These are phyloP conservation scores for Rhabdomys dilectus DNA, from an alignment of 2,113 vertebrate genomes.

Conservation along the genomic window DNA sequence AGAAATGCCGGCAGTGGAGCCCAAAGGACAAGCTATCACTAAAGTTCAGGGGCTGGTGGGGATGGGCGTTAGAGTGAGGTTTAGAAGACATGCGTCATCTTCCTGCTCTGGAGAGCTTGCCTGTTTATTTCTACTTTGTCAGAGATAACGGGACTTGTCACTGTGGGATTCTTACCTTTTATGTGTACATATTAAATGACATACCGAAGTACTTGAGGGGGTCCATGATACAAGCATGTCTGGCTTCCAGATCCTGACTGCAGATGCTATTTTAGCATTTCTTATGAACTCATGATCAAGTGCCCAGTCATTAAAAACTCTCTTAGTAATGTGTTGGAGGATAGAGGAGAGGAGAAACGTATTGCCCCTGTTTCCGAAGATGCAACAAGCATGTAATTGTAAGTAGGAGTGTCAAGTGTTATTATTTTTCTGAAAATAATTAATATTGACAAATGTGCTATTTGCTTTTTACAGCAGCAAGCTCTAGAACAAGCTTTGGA, in stretches of 20 bases:
- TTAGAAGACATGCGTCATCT: not conserved
- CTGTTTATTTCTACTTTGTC: not conserved
- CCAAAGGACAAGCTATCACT: no score
- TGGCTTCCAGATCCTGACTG: not conserved
- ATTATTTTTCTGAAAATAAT: constrained; percentile 63
- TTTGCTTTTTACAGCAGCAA: constrained; percentile 92
- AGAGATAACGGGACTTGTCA: not conserved
- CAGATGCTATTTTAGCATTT: constrained; percentile 16
- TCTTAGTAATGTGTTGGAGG: not conserved
- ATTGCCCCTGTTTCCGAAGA: constrained; percentile 31
- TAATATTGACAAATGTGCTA: constrained; percentile 66
- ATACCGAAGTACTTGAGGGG: not conserved
- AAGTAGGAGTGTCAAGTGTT: constrained; percentile 33
- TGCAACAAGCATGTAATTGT: constrained; percentile 46
- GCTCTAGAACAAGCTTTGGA: constrained; percentile 98
- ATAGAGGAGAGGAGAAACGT: constrained; percentile 18
- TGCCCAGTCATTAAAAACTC: not conserved
- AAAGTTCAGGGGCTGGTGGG: no score
- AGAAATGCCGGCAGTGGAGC: not conserved
- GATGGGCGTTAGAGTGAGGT: no score
- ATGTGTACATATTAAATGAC: not conserved
- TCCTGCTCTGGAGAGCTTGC: not conserved
- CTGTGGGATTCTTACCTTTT: not conserved
- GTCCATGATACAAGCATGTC: not conserved
- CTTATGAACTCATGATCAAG: not conserved